Percentiles rank a stretch among this genome's conserved stretches.
Evolutionary conservation across 2,797 vertebrate genomes (phyloP).

Genomic region (Chiroxiphia lanceolata): DNA sequence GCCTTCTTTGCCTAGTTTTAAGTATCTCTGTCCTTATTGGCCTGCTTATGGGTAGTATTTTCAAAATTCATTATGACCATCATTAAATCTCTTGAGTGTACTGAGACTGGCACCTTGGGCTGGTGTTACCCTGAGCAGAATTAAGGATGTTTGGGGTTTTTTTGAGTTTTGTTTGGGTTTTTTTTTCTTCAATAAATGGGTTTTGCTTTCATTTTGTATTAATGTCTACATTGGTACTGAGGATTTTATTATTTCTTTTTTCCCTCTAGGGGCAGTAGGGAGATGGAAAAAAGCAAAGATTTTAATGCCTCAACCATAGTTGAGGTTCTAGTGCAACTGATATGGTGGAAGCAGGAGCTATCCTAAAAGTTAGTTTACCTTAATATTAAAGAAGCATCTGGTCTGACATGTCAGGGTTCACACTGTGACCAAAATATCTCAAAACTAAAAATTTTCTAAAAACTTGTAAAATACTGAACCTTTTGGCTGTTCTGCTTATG

Average conservation of each 20-base stretch:
- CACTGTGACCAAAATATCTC: background rate
- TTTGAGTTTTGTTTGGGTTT: background rate
- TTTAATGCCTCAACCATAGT: background rate
- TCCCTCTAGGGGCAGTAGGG: background rate
- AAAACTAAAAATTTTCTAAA: background rate
- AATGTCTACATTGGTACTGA: background rate
- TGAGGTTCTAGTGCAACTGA: too few species aligned
- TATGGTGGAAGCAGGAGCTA: background rate
- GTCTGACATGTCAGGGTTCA: background rate
- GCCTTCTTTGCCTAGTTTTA: background rate
- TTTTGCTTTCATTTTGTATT: background rate
- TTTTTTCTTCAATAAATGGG: too few species aligned
- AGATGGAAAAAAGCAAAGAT: background rate
- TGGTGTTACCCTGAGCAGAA: background rate
- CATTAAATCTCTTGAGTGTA: background rate
- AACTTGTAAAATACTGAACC: background rate
- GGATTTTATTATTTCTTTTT: background rate
- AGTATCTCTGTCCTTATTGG: background rate
- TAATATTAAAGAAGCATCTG: background rate
- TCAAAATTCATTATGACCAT: background rate
- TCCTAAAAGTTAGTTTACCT: background rate
- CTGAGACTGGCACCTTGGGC: background rate
- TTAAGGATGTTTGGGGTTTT: fast-evolving
- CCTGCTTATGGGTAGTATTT: background rate
- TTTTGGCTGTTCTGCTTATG: background rate